These are phyloP conservation scores for Saxicola maurus DNA, from an alignment of 2,797 vertebrate genomes.

Conservation along the genomic window DNA sequence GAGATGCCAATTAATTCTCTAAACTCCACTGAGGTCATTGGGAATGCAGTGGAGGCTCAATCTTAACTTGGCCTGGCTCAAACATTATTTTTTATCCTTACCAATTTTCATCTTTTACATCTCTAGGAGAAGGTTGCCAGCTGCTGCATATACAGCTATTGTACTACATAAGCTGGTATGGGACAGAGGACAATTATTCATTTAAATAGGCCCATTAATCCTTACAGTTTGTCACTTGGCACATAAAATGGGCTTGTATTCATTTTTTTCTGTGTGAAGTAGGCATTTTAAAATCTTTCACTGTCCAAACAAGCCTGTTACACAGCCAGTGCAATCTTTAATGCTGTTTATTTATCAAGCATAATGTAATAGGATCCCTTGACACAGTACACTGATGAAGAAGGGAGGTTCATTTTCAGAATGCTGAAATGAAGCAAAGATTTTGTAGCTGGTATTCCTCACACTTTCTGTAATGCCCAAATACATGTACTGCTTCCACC, in stretches of 20 bases:
- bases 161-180: neutral
- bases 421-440: constrained; percentile 36
- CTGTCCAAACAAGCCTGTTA: constrained; percentile 39
- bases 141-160: constrained; percentile 9
- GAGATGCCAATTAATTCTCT: neutral
- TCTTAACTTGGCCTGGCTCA: neutral
- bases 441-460: neutral
- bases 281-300: constrained; percentile 35
- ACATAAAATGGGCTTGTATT: constrained; percentile 31
- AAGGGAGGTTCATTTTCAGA: constrained; percentile 43
- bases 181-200: constrained; percentile 19
- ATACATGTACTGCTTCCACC: neutral
- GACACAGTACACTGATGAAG: constrained; percentile 42
- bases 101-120: constrained; percentile 24
- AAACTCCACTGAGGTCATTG: neutral
- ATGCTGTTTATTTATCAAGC: constrained; percentile 57
- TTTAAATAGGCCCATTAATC: constrained; percentile 49
- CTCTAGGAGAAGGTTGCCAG: constrained; percentile 7
- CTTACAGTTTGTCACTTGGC: constrained; percentile 32
- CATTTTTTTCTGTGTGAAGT: constrained; percentile 31
- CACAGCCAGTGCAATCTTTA: constrained; percentile 36
- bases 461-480: neutral
- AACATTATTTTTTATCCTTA: constrained; percentile 35
- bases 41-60: neutral
- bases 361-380: constrained; percentile 47